Percentiles rank a stretch among this genome's conserved stretches.
Conservation (phyloP, 2,797 vertebrate genomes). For the Pipistrellus nathusii region DNA sequence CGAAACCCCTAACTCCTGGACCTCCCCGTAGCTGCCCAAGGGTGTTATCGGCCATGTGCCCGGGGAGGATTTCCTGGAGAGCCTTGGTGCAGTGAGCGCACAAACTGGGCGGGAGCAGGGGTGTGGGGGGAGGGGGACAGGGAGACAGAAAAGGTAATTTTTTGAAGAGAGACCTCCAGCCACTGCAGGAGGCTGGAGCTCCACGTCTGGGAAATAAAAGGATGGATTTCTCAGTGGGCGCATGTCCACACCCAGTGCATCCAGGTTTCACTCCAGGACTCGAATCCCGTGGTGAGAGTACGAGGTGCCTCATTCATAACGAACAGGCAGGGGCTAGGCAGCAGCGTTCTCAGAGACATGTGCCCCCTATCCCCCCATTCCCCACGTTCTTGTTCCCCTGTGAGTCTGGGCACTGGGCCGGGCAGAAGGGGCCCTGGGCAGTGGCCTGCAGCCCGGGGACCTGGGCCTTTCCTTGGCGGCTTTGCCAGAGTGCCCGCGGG, state of each 20-base stretch:
- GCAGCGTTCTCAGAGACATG: no score
- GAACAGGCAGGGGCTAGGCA: constrained; percentile 54
- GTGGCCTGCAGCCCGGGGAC: no score
- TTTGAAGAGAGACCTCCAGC: not conserved
- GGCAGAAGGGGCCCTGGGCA: not conserved
- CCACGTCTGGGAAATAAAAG: not conserved
- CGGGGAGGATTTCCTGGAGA: not conserved
- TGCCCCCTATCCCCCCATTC: no score
- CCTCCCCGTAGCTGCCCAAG: not conserved
- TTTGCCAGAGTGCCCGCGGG: not conserved
- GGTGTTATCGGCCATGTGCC: not conserved
- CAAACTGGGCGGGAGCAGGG: no score
- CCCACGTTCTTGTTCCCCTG: not conserved
- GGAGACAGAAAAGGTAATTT: not conserved
- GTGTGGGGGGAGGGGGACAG: not conserved
- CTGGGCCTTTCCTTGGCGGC: not conserved
- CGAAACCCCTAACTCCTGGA: constrained; percentile 24
- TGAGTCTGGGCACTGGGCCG: not conserved
- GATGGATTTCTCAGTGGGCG: not conserved
- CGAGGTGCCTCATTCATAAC: constrained; percentile 32
- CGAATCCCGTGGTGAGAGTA: not conserved
- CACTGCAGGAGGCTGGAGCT: not conserved
- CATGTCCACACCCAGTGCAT: not conserved
- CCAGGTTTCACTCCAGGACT: not conserved
- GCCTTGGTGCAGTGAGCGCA: not conserved